Evolutionary conservation across 2,888 invertebrate species (phyloP), one percentile per base, ranked within the genome.

Genomic region (Thumatha senex): DNA sequence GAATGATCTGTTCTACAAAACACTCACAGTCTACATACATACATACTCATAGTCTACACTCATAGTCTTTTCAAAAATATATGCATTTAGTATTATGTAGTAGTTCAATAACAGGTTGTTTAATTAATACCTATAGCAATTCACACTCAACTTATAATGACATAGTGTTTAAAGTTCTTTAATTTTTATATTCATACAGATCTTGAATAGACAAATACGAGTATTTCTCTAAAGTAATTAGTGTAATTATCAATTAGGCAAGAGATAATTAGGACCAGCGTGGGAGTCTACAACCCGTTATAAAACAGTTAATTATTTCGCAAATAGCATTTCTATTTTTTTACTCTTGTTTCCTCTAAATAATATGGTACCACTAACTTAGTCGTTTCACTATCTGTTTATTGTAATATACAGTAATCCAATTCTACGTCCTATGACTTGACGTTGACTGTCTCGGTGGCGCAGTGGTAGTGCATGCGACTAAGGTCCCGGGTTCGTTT

Each of bases 1-100:
- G 58, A 66, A 70, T 63, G 60, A 66, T 70, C 63, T 58, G 62
- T 62, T 54, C 51, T 50, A 56, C 45, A 48, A 51, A 59, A 61
- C 45, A 44, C 42, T 51, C 51, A 45, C 40, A 56, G 54, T 49
- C 45, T 35, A 51, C 5, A 30, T 30, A 30, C 5, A 30, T n/a
- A 30, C 8, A 8, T 30, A 30, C 30, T 30, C 30, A 30, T 30
- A 30, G 30, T 30, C 30, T 30, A 30, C 30, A n/a, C n/a, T n/a
- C n/a, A n/a, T n/a, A n/a, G n/a, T 2, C 18, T 24, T 5, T 24
- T 24, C 18, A 24, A 24, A 24, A 24, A 24, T 24, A 5, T 5
- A 5, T 48, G 45, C 54, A 46, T 61, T 57, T 41, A 50, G 48
- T 45, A 58, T 46, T 52, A 48, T 56, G 51, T 46, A 54, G 50